These are phyloP conservation scores for Stomatorhinus walkeri DNA, from an alignment of 2,797 vertebrate species.

Conservation along the genomic window DNA sequence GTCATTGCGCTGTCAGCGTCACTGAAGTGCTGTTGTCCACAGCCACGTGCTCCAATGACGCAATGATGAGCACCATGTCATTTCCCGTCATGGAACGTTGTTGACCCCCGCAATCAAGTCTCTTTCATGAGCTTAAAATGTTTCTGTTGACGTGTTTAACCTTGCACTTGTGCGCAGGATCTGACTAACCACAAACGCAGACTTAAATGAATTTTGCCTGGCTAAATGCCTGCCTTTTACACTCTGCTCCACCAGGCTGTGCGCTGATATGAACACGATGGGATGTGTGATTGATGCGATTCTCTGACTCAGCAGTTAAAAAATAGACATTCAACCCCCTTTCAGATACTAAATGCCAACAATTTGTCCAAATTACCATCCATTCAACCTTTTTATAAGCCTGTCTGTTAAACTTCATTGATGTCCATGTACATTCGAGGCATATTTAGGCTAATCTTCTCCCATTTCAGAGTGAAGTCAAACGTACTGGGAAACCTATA, in stretches of 20 bases:
- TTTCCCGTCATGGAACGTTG: background rate
- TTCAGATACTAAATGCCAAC: background rate
- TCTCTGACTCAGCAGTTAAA: background rate
- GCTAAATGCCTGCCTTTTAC: background rate
- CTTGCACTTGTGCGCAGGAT: background rate
- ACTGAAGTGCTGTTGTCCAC: background rate
- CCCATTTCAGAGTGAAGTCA: background rate
- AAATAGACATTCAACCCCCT: background rate
- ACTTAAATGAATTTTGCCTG: background rate
- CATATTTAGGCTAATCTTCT: background rate
- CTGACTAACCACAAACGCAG: background rate
- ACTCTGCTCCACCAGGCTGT: background rate
- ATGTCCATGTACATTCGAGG: background rate
- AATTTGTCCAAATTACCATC: background rate
- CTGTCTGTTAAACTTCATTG: background rate
- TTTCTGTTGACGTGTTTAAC: background rate
- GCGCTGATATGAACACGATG: background rate
- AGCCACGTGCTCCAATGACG: background rate
- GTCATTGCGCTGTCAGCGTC: background rate
- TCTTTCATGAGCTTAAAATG: background rate
- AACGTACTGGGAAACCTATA: background rate
- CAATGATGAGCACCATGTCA: background rate
- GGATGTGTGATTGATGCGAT: background rate
- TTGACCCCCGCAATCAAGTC: background rate
- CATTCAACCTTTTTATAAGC: background rate